Evolutionary conservation across 2,888 invertebrate genomes (phyloP).

Genomic region (Lasioglossum villosulum): DNA sequence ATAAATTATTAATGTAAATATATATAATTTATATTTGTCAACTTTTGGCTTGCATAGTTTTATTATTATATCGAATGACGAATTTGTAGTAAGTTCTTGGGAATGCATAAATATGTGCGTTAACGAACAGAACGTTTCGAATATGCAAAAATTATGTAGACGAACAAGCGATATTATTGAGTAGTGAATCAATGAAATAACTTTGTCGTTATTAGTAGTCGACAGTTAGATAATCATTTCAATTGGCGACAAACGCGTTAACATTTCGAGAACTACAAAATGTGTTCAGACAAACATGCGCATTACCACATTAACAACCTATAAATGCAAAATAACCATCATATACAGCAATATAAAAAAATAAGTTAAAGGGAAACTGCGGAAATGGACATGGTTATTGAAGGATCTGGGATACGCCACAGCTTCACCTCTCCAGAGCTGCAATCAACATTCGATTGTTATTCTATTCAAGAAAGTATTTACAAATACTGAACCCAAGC

Average conservation of each 20-base stretch:
- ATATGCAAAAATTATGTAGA: background rate
- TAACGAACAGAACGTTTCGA: background rate
- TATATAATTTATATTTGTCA: constrained; percentile 35
- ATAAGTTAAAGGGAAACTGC: constrained; percentile 84
- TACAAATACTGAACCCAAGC: constrained; percentile 59
- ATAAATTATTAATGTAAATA: constrained; percentile 12
- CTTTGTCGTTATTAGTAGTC: background rate
- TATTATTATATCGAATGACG: background rate
- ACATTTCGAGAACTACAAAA: constrained; percentile 27
- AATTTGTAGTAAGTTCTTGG: constrained; percentile 10
- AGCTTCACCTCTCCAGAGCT: constrained; percentile 91
- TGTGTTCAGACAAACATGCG: constrained; percentile 57
- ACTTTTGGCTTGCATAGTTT: constrained; percentile 9
- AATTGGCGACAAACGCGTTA: constrained; percentile 22
- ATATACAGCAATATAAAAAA: constrained; percentile 69
- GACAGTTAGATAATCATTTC: constrained; percentile 14
- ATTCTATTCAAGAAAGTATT: constrained; percentile 66
- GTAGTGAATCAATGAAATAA: background rate
- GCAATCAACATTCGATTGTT: constrained; percentile 85
- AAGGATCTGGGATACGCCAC: constrained; percentile 86
- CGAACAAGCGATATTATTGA: background rate
- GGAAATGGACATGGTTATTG: constrained; percentile 85
- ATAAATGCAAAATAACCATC: constrained; percentile 62
- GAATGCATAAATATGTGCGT: constrained; percentile 4
- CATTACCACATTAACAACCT: constrained; percentile 61